Evolutionary conservation across 2,888 invertebrate species (phyloP).

Genomic region (Clistopyga incitator): DNA sequence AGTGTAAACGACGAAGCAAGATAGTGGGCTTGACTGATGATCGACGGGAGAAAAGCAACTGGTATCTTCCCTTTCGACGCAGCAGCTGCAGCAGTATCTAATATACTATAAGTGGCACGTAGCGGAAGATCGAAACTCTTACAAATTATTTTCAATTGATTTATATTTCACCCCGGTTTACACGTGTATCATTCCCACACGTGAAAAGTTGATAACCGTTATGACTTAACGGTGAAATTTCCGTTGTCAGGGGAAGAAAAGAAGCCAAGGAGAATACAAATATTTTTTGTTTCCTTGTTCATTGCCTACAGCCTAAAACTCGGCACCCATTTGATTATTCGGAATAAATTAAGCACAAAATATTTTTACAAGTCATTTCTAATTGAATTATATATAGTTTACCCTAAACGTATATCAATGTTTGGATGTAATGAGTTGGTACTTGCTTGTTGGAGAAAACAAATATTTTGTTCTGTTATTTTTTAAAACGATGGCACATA

Average conservation of each 20-base stretch:
- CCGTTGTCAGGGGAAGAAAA: background rate
- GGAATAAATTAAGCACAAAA: background rate
- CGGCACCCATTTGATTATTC: no score
- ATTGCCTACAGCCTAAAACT: no score
- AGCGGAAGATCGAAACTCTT: background rate
- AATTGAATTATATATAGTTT: background rate
- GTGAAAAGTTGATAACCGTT: background rate
- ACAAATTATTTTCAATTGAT: conserved; percentile 6
- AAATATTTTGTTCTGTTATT: conserved; percentile 1
- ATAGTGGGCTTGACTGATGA: conserved; percentile 58
- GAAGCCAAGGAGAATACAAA: background rate
- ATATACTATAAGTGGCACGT: conserved; percentile 13
- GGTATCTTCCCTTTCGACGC: conserved; percentile 40
- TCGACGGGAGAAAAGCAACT: conserved; percentile 63
- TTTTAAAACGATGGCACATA: background rate
- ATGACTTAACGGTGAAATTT: background rate
- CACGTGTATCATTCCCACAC: background rate
- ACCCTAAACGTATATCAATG: background rate
- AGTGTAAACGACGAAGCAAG: conserved; percentile 54
- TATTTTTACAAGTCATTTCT: background rate
- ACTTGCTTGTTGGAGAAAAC: background rate
- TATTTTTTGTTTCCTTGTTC: no score
- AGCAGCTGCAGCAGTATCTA: conserved; percentile 3
- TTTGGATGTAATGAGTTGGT: background rate
- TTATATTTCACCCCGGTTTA: background rate